Evolutionary conservation across 2,113 vertebrate species (phyloP), one percentile per base, ranked within the genome.

Genomic region (Diglossa brunneiventris): DNA sequence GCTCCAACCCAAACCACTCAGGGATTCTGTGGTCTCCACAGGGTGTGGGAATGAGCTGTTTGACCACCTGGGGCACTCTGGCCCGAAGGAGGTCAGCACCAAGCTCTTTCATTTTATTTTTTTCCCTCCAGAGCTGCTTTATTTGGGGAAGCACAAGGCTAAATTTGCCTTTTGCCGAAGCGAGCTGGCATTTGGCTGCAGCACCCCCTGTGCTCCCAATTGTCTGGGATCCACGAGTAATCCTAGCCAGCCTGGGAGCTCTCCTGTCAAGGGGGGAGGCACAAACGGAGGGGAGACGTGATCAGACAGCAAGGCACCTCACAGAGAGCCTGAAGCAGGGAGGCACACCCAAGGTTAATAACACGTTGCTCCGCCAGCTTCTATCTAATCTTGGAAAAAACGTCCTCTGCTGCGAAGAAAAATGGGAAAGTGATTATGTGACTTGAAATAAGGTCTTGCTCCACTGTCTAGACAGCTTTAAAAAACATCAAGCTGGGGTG

Each of bases 371-470:
- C 89, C 90, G 88, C 92, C 83, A 85, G 89, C 91, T 96, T 94
- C 94, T 94, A 82, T 95, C 95, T 97, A 97, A 97, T 97, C 96
- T 96, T 92, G 90, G 94, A 92, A 96, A 56, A 42, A 95, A 94
- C 4, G 83, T 95, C 77, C 83, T 95, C 83, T 47, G 87, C 79
- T 35, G 62, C 8, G 16, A 79, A 95, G 94, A 94, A 94, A 96
- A 97, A 96, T 67, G 92, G 88, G 81, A 95, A 96, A 97, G 92
- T 94, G 93, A 97, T 97, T 97, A 95, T 95, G 95, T 96, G 96
- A 37, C 86, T 95, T 91, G 96, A 97, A 97, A 93, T 73, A 95
- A 95, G 96, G 94, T 94, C 96, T 77, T 84, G 94, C 91, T 95
- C 90, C 61, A 27, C 95, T 97, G 96, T 97, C 96, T 97, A 97